A percentile compares a stretch with the other conserved stretches of the same genome.
These are phyloP conservation scores for Cheirogaleus medius DNA, from an alignment of 2,113 vertebrate genomes.

Conservation along the genomic window DNA sequence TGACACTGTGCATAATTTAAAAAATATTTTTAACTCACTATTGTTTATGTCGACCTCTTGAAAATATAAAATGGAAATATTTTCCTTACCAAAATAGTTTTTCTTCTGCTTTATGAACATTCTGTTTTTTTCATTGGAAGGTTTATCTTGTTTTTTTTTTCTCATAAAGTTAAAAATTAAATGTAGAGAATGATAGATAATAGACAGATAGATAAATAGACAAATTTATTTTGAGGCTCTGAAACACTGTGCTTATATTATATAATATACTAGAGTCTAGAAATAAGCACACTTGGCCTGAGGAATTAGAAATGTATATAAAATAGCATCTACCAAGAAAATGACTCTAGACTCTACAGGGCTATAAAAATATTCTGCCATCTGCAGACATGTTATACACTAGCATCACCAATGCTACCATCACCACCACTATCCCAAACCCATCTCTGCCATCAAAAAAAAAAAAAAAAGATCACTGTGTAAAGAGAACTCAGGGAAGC, in stretches of 20 bases:
- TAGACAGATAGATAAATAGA: not conserved
- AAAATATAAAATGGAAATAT: constrained; percentile 69
- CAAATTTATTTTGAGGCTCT: constrained; percentile 17
- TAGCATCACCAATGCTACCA: not conserved
- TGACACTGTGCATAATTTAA: constrained; percentile 57
- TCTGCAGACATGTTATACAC: not conserved
- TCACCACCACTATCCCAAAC: accelerated
- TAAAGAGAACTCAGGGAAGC: not conserved
- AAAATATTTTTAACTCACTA: constrained; percentile 69
- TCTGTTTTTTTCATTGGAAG: constrained; percentile 30
- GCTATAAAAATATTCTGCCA: not conserved
- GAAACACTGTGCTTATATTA: not conserved
- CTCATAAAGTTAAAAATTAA: constrained; percentile 36
- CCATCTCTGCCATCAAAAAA: not conserved
- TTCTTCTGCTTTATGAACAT: constrained; percentile 46
- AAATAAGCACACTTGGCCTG: not conserved
- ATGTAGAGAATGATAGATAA: not conserved
- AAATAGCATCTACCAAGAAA: not conserved
- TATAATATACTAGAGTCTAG: not conserved
- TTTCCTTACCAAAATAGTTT: constrained; percentile 58
- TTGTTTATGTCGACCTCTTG: constrained; percentile 71
- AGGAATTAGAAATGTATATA: not conserved
- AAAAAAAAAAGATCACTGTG: not conserved
- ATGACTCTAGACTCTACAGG: not conserved
- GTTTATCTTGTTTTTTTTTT: constrained; percentile 20